Percentiles rank a stretch among this genome's conserved stretches.
These are phyloP conservation scores for Pelmatolapia mariae DNA, from an alignment of 2,113 vertebrate species.

Conservation along the genomic window DNA sequence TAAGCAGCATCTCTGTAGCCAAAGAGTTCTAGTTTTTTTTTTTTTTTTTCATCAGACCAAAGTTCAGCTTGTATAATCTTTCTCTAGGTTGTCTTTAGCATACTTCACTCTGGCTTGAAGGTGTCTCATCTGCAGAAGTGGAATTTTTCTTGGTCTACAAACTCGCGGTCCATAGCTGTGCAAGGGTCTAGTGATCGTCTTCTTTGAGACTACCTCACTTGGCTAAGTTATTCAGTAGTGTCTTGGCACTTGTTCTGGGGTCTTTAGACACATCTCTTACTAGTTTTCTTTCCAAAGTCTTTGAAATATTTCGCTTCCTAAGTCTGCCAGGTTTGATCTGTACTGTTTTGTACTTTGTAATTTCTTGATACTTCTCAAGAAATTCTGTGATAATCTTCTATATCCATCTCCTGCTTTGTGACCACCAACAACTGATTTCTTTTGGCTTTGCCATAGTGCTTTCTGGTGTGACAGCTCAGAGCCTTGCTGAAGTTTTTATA, in stretches of 20 bases:
- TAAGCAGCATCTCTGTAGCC: not conserved
- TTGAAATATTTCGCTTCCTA: not conserved
- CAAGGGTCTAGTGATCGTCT: not conserved
- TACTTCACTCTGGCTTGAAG: not conserved
- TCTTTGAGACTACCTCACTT: not conserved
- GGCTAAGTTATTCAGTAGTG: not conserved
- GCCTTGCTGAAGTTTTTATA: too few relatives aligned
- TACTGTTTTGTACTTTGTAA: not conserved
- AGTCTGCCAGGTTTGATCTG: not conserved
- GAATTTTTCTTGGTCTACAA: not conserved
- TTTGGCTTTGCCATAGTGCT: too few relatives aligned
- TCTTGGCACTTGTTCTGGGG: not conserved
- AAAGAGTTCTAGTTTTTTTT: not conserved
- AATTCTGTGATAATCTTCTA: too few relatives aligned
- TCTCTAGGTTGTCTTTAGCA: not conserved
- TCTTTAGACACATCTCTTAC: not conserved
- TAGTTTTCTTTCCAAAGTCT: not conserved
- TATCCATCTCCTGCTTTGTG: too few relatives aligned
- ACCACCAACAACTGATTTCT: too few relatives aligned
- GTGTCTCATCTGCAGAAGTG: not conserved
- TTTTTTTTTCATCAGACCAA: not conserved
- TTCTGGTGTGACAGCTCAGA: too few relatives aligned
- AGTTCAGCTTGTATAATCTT: not conserved
- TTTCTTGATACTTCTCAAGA: not conserved
- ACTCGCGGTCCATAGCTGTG: fast-evolving